Percentiles rank a stretch among this genome's conserved stretches.
Evolutionary conservation across 64 coral and sea anemone genomes (phyloP).

Genomic region (Dendrophyllia cribrosa): DNA sequence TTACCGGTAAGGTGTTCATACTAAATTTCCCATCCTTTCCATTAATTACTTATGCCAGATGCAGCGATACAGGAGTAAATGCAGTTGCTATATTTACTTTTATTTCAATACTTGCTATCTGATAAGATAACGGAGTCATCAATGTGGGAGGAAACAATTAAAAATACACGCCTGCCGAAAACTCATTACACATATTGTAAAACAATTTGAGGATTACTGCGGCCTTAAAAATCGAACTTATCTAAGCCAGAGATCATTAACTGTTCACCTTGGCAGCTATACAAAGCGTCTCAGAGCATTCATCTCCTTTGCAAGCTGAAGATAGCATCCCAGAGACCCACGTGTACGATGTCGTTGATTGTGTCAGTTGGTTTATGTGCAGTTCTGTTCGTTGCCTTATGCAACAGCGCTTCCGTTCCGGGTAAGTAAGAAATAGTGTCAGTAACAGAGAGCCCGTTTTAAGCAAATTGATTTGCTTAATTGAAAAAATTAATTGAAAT

Average conservation of each 20-base stretch:
- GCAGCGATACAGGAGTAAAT: no score
- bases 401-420: neutral
- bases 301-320: no score
- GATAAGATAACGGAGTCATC: neutral
- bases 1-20: no score
- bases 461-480: no score
- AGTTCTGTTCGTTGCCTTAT: neutral
- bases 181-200: conserved; percentile 11
- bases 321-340: neutral
- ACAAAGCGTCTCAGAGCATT: neutral
- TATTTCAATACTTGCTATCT: no score
- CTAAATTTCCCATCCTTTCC: no score
- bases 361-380: neutral
- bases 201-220: neutral
- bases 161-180: neutral
- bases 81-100: no score
- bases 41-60: no score
- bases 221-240: neutral
- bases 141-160: neutral
- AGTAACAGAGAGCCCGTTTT: no score
- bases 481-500: no score
- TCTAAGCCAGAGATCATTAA: neutral
- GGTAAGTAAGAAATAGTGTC: no score
- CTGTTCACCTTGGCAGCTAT: neutral
- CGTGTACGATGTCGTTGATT: neutral